Percentiles rank a stretch among this genome's conserved stretches.
Evolutionary conservation across 1,140 invertebrate species (phyloP).

Genomic region (Spodoptera litura): DNA sequence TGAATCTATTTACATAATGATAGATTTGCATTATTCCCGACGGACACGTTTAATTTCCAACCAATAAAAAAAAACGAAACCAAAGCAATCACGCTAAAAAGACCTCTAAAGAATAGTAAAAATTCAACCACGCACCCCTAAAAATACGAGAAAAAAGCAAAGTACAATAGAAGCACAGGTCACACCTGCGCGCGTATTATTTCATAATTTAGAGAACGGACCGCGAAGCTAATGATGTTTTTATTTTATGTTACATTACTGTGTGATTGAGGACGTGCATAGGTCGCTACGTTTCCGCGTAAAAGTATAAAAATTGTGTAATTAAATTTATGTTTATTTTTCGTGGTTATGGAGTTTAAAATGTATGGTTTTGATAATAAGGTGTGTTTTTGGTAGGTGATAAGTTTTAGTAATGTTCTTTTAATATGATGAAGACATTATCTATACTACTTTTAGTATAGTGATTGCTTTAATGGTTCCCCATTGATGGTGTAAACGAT

Average conservation of each 20-base stretch:
- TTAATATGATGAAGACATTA: too few species aligned
- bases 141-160: constrained; percentile 49
- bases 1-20: too few species aligned
- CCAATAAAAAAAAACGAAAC: not conserved
- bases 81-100: not conserved
- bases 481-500: too few species aligned
- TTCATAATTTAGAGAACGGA: constrained; percentile 57
- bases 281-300: constrained; percentile 24
- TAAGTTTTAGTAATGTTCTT: too few species aligned
- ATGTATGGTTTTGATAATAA: constrained; percentile 9
- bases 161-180: constrained; percentile 41
- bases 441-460: too few species aligned
- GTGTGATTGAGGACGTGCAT: constrained; percentile 46
- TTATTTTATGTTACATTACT: constrained; percentile 51
- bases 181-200: constrained; percentile 61
- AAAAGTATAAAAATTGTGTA: constrained; percentile 28
- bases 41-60: not conserved
- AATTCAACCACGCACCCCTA: constrained; percentile 41
- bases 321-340: constrained; percentile 31
- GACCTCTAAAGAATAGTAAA: not conserved
- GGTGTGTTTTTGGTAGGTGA: too few species aligned
- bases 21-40: too few species aligned
- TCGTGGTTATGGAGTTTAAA: not conserved
- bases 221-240: constrained; percentile 51
- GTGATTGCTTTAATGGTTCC: too few species aligned